phyloP scores from a whole-genome alignment of 2,888 invertebrate species.

The Nebria salina region DNA sequence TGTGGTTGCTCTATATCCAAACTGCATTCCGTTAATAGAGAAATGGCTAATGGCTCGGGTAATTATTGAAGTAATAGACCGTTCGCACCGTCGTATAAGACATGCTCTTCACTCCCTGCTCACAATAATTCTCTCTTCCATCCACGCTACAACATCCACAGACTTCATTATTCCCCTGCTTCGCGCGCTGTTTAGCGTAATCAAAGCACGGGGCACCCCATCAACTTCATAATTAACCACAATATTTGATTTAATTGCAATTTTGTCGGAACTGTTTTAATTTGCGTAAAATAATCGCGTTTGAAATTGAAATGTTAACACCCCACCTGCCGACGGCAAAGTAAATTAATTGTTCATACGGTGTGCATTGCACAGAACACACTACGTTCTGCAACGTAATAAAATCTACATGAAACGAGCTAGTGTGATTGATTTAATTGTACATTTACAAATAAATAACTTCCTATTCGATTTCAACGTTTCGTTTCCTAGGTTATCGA shows the following conservation, averaged over 20 bases:
- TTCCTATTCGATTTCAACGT: background rate
- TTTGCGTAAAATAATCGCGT: slow-evolving; percentile 49
- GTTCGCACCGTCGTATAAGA: slow-evolving; percentile 47
- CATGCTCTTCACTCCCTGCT: slow-evolving; percentile 10
- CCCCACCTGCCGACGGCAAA: slow-evolving; percentile 19
- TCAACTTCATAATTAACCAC: slow-evolving; percentile 48
- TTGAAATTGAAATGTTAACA: slow-evolving; percentile 47
- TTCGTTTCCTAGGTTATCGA: slow-evolving; percentile 32
- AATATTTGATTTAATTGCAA: slow-evolving; percentile 53
- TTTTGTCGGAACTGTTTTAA: slow-evolving; percentile 54
- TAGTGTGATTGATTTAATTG: background rate
- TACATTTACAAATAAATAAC: background rate
- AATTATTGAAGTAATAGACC: slow-evolving; percentile 51
- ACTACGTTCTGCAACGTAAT: slow-evolving; percentile 20
- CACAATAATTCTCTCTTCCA: background rate
- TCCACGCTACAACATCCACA: background rate
- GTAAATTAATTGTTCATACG: slow-evolving; percentile 31
- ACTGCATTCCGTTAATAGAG: slow-evolving; percentile 40
- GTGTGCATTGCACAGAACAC: slow-evolving; percentile 43
- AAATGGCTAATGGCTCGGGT: slow-evolving; percentile 49
- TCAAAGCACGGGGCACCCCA: slow-evolving; percentile 43
- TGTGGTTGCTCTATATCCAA: slow-evolving; percentile 25
- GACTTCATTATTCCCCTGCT: slow-evolving; percentile 38
- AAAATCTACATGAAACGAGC: background rate
- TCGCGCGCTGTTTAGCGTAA: slow-evolving; percentile 31